phyloP scores from a whole-genome alignment of 35 echinoderm and acorn worm species.

The Heliocidaris tuberculata region DNA sequence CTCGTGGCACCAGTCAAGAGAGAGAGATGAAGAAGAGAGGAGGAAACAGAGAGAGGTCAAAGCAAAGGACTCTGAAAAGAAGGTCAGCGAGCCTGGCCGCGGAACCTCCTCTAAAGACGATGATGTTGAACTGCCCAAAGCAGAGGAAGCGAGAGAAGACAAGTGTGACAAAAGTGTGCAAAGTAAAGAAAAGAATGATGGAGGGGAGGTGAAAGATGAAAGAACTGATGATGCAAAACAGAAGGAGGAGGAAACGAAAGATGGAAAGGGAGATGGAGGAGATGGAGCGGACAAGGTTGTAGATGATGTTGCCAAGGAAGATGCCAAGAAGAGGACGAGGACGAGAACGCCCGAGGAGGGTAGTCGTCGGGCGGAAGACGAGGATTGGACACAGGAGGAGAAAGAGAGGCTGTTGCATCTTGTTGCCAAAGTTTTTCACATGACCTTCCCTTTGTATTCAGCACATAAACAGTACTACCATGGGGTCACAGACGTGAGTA shows the following conservation, averaged over 20 bases:
- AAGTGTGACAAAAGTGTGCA: neutral
- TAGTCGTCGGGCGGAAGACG: neutral
- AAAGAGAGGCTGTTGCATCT: slow-evolving; percentile 59
- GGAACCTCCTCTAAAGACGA: neutral
- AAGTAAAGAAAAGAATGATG: slow-evolving; percentile 34
- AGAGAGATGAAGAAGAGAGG: slow-evolving; percentile 24
- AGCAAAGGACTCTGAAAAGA: neutral
- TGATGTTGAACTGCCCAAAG: neutral
- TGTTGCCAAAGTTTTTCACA: slow-evolving; percentile 85
- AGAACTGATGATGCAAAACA: neutral
- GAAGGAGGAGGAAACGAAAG: slow-evolving; percentile 37
- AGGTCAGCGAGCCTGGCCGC: neutral
- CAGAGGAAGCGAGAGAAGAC: slow-evolving; percentile 24
- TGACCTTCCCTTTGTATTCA: slow-evolving; percentile 83
- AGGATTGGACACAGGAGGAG: slow-evolving; percentile 47
- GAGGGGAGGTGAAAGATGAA: slow-evolving; percentile 17
- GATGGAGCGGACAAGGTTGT: slow-evolving; percentile 24
- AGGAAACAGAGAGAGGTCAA: neutral
- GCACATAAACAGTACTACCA: slow-evolving; percentile 85
- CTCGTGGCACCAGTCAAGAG: slow-evolving; percentile 37
- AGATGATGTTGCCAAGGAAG: neutral
- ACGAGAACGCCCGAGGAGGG: neutral
- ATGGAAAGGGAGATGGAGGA: slow-evolving; percentile 14
- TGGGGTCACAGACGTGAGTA: slow-evolving; percentile 71
- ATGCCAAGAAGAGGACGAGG: neutral